Evolutionary conservation across 2,888 invertebrate genomes (phyloP), one percentile per base, ranked within the genome.

Genomic region (Drosophila greeni): DNA sequence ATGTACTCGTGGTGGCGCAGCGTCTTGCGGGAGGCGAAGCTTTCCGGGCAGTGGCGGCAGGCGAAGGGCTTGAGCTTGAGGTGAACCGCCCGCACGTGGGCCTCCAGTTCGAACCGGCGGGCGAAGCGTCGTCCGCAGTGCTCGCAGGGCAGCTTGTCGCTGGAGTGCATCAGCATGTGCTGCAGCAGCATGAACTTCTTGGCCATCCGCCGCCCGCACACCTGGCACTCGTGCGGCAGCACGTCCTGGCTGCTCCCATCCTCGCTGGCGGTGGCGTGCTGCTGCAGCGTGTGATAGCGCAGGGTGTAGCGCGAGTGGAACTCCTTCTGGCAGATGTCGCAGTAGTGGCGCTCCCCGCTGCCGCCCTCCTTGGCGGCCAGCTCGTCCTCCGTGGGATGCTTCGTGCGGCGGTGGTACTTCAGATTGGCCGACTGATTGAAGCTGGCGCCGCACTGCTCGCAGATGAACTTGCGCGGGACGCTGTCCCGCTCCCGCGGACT

Each of bases 361-460:
- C 75, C 77, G 57, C 75, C 75, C 14, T 73, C 65, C 16, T 14
- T 51, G 24, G 66, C 74, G 7, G 77, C 78, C 23, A 75, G 66
- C 54, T 86, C 86, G 6, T 66, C 81, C 3, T 66, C 78, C 5
- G 86, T 86, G 1, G 86, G 86, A 68, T 86, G 86, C 81, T 86
- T 86, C 39, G 81, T 80, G 18, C 82, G 79, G 0, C 86, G 82
- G 64, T 87, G 87, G n/a, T 86, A 80, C 34, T 85, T 87, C 0
- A 87, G 80, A 47, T 87, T 86, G 6, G 86, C 84, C 0, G 85
- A 86, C 54, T 87, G 88, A 37, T 87, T 87, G 53, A 87, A 87
- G 0, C 85, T 87, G 5, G 86, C 84, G 1, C 87, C 87, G 40
- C 87, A 87, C 34, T 87, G 82, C 36, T 87, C 87, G 40, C 87